phyloP scores from a whole-genome alignment of 2,888 invertebrate genomes.

The Tipula lateralis region DNA sequence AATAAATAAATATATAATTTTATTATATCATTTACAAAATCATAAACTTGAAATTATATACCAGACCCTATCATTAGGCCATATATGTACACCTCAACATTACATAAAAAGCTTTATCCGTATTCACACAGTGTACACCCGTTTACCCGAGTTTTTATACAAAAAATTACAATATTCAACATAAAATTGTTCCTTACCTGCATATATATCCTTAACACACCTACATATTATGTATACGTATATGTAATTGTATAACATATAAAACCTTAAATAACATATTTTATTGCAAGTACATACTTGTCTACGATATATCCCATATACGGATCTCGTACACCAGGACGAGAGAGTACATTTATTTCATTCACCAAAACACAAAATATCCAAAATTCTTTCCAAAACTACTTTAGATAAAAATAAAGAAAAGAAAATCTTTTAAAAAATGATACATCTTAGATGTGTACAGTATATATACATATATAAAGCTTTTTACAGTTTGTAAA shows the following conservation, averaged over 20 bases:
- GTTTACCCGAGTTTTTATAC: neutral
- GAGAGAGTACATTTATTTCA: neutral
- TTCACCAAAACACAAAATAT: neutral
- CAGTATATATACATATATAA: too few relatives aligned
- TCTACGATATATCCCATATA: neutral
- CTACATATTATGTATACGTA: too few relatives aligned
- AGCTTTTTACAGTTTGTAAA: neutral
- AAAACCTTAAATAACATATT: neutral
- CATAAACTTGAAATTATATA: neutral
- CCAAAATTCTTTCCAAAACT: neutral
- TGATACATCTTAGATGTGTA: neutral
- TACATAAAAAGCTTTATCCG: neutral
- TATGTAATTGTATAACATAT: neutral
- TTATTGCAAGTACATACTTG: neutral
- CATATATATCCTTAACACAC: neutral
- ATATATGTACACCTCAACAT: neutral
- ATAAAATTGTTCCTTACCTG: neutral
- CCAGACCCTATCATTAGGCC: neutral
- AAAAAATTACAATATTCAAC: neutral
- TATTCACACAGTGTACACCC: neutral
- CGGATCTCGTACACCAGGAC: neutral
- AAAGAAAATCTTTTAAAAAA: neutral
- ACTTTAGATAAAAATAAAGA: neutral
- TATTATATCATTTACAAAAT: neutral
- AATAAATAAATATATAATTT: neutral